Conservation (phyloP, 2,797 vertebrate species). For the Pelobates cultripes region DNA sequence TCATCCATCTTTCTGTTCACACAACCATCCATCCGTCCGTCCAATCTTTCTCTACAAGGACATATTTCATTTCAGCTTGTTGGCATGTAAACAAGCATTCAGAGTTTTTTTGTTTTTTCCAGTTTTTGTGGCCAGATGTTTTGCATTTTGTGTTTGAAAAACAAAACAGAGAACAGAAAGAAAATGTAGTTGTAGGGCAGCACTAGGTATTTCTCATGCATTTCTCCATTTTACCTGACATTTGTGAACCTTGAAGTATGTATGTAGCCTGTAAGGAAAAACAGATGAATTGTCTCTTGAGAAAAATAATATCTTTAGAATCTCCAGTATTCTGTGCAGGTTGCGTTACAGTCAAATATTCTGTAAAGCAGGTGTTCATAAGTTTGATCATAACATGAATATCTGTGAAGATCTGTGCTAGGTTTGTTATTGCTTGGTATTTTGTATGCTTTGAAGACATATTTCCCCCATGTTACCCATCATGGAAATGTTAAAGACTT, state of each 20-base stretch:
- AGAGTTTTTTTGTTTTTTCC: no score
- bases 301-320: constrained; percentile 47
- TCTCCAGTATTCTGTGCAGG: constrained; percentile 31
- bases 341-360: constrained; percentile 40
- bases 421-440: constrained; percentile 13
- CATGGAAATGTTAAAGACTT: constrained; percentile 15
- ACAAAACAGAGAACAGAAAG: not conserved
- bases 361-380: constrained; percentile 34
- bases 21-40: no score
- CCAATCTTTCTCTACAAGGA: no score
- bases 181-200: not conserved
- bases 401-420: constrained; percentile 16
- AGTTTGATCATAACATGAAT: constrained; percentile 44
- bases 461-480: constrained; percentile 19
- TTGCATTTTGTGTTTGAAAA: not conserved
- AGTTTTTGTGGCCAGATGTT: no score
- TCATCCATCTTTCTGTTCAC: no score
- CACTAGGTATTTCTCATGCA: constrained; percentile 7
- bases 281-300: constrained; percentile 53
- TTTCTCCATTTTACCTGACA: constrained; percentile 31
- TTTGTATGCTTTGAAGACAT: constrained; percentile 38
- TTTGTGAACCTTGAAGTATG: constrained; percentile 42
- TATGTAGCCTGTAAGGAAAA: constrained; percentile 47
- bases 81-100: no score
- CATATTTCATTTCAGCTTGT: no score